These are phyloP conservation scores for Drosophila neonasuta DNA, from an alignment of 2,888 invertebrate species.

Conservation along the genomic window DNA sequence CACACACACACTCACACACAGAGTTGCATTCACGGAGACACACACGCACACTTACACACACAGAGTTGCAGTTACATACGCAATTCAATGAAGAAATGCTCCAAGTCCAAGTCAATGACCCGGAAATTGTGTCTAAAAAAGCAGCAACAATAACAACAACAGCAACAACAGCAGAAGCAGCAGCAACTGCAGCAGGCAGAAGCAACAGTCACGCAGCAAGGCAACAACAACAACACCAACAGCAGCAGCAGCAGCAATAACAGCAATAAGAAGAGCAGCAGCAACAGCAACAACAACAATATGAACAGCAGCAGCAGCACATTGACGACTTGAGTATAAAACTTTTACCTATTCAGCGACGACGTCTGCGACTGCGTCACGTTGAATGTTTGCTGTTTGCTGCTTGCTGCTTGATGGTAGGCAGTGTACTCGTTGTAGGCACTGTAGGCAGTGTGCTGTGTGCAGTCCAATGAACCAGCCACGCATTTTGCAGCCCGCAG, in stretches of 20 bases:
- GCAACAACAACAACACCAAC: conserved; percentile 58
- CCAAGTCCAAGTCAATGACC: conserved; percentile 82
- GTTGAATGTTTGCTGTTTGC: conserved; percentile 21
- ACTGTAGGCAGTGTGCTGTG: conserved; percentile 6
- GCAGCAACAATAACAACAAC: conserved; percentile 69
- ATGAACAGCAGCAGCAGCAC: conserved; percentile 55
- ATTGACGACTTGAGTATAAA: conserved; percentile 71
- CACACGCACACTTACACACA: conserved; percentile 31
- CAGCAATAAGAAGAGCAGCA: conserved; percentile 13
- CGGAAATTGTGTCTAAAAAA: conserved; percentile 82
- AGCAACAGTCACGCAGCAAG: conserved; percentile 59
- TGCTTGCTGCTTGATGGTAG: conserved; percentile 6
- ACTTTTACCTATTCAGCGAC: conserved; percentile 76
- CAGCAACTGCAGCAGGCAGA: conserved; percentile 43
- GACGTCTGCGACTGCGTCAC: conserved; percentile 40
- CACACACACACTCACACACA: conserved; percentile 43
- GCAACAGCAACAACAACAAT: conserved; percentile 25
- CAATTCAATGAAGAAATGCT: conserved; percentile 80
- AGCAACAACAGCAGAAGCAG: conserved; percentile 59
- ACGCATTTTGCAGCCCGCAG: conserved; percentile 71
- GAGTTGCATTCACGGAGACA: conserved; percentile 27
- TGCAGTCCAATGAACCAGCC: conserved; percentile 76
- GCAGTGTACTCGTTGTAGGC: not conserved
- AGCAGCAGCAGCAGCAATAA: conserved; percentile 42
- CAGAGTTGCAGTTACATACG: conserved; percentile 76